phyloP scores from a whole-genome alignment of 2,797 vertebrate species.

The Bryconaethiops microstoma region DNA sequence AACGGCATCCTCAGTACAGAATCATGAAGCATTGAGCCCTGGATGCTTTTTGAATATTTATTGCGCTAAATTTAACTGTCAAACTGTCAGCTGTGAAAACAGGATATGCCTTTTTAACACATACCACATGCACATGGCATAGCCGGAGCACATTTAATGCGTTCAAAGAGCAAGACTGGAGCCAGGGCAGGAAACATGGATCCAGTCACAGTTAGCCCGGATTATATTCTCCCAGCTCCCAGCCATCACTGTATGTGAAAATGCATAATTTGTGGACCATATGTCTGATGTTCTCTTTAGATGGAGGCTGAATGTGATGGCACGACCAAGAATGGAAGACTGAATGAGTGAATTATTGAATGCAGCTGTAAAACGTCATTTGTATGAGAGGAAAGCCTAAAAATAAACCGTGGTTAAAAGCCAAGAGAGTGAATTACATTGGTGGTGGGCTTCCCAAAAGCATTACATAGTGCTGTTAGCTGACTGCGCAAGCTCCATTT shows the following conservation, averaged over 20 bases:
- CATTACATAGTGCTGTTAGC: background rate
- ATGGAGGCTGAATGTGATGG: background rate
- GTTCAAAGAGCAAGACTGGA: background rate
- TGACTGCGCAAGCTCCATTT: too few species aligned
- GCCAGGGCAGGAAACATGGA: background rate
- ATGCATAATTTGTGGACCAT: conserved; percentile 24
- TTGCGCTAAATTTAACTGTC: conserved; percentile 27
- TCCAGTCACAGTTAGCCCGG: conserved; percentile 3
- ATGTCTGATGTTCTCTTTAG: conserved; percentile 14
- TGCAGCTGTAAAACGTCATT: background rate
- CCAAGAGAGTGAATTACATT: background rate
- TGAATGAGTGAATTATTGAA: conserved; percentile 13
- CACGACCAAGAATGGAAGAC: conserved; percentile 5
- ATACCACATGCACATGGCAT: background rate
- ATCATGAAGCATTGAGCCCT: background rate
- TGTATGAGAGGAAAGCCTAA: background rate
- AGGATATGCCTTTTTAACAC: conserved; percentile 2
- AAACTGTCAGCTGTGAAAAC: conserved; percentile 16
- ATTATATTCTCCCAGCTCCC: background rate
- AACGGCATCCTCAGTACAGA: background rate
- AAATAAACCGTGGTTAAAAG: background rate
- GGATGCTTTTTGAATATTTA: background rate
- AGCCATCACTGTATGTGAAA: background rate
- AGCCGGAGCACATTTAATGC: background rate
- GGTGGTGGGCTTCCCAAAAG: background rate